These are phyloP conservation scores for Allochrocebus solatus DNA, from an alignment of 2,797 vertebrate species.

Conservation along the genomic window DNA sequence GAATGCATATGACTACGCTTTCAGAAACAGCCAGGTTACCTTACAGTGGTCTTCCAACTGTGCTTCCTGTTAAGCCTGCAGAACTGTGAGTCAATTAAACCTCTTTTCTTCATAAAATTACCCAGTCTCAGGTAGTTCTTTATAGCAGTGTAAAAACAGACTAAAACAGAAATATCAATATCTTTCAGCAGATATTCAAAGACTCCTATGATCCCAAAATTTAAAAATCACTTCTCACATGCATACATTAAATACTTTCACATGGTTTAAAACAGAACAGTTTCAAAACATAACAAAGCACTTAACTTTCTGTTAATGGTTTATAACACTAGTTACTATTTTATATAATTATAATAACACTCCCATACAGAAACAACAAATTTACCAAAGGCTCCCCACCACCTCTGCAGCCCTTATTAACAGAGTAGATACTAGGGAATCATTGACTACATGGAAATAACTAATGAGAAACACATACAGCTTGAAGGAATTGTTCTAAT, in stretches of 20 bases:
- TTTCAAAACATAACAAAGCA: background rate
- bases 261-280: background rate
- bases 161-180: background rate
- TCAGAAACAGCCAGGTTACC: too few relatives aligned
- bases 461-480: background rate
- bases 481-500: background rate
- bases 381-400: background rate
- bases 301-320: background rate
- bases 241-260: background rate
- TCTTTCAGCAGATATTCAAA: background rate
- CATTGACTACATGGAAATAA: background rate
- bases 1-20: too few relatives aligned
- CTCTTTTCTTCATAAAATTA: too few relatives aligned
- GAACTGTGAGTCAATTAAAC: too few relatives aligned
- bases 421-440: background rate
- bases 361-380: background rate
- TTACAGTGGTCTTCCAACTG: too few relatives aligned
- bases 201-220: background rate
- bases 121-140: too few relatives aligned
- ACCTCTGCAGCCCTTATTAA: background rate
- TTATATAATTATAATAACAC: background rate
- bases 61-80: too few relatives aligned
- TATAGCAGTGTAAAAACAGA: too few relatives aligned
- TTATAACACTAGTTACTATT: background rate
- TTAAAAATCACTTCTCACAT: background rate